phyloP scores from a whole-genome alignment of 2,888 invertebrate species.

The Scaeva pyrastri region DNA sequence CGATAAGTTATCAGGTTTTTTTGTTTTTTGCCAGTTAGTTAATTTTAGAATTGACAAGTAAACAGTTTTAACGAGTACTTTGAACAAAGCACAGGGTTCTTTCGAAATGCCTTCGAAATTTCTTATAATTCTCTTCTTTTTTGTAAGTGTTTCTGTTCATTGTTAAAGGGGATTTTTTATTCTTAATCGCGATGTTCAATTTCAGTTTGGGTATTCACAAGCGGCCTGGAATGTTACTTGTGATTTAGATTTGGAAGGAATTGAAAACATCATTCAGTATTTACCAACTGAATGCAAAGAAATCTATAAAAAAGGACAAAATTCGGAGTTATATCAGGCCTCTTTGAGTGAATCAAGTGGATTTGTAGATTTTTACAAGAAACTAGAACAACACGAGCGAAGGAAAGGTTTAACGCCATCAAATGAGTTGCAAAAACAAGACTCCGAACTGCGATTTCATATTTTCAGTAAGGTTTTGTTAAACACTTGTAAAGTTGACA shows the following conservation, averaged over 20 bases:
- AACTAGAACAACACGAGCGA: constrained; percentile 23
- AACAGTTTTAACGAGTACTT: background rate
- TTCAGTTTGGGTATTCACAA: constrained; percentile 34
- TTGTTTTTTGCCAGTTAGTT: background rate
- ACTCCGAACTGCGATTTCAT: constrained; percentile 26
- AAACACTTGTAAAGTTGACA: constrained; percentile 9
- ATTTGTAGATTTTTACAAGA: constrained; percentile 35
- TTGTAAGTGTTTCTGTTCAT: constrained; percentile 32
- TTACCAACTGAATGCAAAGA: constrained; percentile 52
- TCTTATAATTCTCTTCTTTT: background rate
- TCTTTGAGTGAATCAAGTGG: constrained; percentile 37
- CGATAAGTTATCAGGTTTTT: constrained; percentile 11
- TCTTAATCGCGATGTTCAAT: background rate
- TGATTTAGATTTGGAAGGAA: constrained; percentile 56
- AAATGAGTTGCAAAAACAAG: constrained; percentile 19
- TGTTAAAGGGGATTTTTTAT: background rate
- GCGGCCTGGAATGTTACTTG: constrained; percentile 58
- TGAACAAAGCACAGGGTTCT: too few species aligned
- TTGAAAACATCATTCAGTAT: constrained; percentile 35
- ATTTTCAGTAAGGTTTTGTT: constrained; percentile 38
- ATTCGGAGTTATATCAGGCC: constrained; percentile 26
- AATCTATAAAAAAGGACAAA: constrained; percentile 27
- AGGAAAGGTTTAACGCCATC: background rate
- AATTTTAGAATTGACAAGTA: background rate
- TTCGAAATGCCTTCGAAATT: background rate